These are phyloP conservation scores for Pristionchus maxplancki DNA, from an alignment of 2,888 invertebrate genomes.

Conservation along the genomic window DNA sequence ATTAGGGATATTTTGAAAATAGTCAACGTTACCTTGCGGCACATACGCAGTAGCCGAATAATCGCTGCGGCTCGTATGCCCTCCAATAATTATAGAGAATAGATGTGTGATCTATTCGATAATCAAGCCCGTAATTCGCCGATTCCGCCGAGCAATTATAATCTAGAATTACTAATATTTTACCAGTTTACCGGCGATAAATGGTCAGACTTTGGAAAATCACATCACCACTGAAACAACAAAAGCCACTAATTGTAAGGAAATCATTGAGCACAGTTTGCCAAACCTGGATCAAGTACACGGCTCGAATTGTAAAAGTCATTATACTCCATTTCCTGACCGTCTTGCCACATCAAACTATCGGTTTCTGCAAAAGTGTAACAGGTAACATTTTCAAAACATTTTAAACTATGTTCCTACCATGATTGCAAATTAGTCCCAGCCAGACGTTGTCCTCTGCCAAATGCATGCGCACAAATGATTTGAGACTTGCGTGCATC, in stretches of 20 bases:
- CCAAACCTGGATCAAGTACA: not conserved
- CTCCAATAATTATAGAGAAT: not conserved
- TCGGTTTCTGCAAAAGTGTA: not conserved
- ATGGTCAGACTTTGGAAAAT: too few relatives aligned
- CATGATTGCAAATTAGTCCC: not conserved
- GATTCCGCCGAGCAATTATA: not conserved
- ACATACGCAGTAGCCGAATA: not conserved
- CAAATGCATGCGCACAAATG: not conserved
- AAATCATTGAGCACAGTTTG: too few relatives aligned
- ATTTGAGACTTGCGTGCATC: not conserved
- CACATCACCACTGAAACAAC: too few relatives aligned
- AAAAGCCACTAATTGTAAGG: not conserved
- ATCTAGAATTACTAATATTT: too few relatives aligned
- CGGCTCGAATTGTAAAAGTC: not conserved
- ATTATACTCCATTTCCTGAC: not conserved
- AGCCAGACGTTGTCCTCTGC: not conserved
- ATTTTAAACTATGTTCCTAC: not conserved
- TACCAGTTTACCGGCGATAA: too few relatives aligned
- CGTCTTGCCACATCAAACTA: not conserved
- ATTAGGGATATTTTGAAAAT: not conserved
- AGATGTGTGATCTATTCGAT: not conserved
- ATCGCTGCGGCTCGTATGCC: not conserved
- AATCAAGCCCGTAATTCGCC: not conserved
- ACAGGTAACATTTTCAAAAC: not conserved
- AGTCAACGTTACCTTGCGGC: not conserved